phyloP scores from a whole-genome alignment of 1,140 invertebrate genomes.

The Sitodiplosis mosellana region DNA sequence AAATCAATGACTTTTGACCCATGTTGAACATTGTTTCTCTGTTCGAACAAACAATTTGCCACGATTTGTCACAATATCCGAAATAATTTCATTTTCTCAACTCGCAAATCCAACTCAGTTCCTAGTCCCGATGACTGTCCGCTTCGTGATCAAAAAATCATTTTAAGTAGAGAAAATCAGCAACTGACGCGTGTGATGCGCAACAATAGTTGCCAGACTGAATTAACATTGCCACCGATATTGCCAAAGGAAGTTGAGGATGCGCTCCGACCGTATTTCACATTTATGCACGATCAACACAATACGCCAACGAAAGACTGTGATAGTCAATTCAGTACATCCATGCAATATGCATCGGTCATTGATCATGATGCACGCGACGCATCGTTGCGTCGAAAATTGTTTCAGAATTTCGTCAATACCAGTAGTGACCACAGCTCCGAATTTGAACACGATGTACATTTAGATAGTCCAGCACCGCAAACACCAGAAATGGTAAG shows the following conservation, averaged over 20 bases:
- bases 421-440: not conserved
- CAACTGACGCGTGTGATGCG: slow-evolving; percentile 5
- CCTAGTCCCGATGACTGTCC: slow-evolving; percentile 29
- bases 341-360: not conserved
- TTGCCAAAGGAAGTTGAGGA: slow-evolving; percentile 29
- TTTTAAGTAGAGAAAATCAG: slow-evolving; percentile 1
- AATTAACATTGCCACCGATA: slow-evolving; percentile 26
- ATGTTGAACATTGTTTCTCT: too few species aligned
- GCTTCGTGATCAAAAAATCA: slow-evolving; percentile 19
- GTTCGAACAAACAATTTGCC: too few species aligned
- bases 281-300: slow-evolving; percentile 21
- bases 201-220: slow-evolving; percentile 26
- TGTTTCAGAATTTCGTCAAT: slow-evolving; percentile 18
- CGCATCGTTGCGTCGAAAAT: slow-evolving; percentile 17
- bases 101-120: slow-evolving; percentile 12
- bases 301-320: slow-evolving; percentile 7
- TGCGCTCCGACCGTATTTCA: slow-evolving; percentile 29
- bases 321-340: slow-evolving; percentile 4
- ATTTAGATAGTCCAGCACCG: slow-evolving; percentile 2
- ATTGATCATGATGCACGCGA: slow-evolving; percentile 6
- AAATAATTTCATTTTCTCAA: too few species aligned
- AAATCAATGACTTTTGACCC: too few species aligned
- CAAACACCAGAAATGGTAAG: slow-evolving; percentile 4
- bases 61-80: too few species aligned
- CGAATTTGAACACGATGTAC: slow-evolving; percentile 11